phyloP scores from a whole-genome alignment of 2,113 vertebrate genomes.

The Arenaria interpres region DNA sequence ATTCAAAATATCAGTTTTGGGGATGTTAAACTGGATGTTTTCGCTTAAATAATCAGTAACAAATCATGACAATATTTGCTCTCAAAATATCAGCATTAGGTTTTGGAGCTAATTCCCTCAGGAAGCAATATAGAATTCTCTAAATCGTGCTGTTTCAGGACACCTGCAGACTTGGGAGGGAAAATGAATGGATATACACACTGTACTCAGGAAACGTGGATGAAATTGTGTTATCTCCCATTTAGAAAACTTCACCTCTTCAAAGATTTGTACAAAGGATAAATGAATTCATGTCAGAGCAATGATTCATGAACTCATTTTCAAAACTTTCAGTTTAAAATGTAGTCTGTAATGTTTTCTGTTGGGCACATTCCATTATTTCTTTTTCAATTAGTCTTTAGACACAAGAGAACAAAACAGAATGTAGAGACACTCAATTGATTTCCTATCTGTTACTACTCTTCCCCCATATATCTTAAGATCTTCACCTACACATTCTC shows the following conservation, averaged over 20 bases:
- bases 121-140: not conserved
- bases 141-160: not conserved
- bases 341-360: not conserved
- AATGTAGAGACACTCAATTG: not conserved
- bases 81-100: not conserved
- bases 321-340: not conserved
- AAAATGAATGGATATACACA: not conserved
- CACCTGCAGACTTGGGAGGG: not conserved
- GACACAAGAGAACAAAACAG: not conserved
- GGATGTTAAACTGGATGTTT: not conserved
- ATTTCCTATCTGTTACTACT: not conserved
- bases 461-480: not conserved
- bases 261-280: not conserved
- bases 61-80: not conserved
- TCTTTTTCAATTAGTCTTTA: not conserved
- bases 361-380: not conserved
- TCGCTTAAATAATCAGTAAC: not conserved
- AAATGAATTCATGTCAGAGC: not conserved
- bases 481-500: not conserved
- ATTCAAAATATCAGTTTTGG: not conserved
- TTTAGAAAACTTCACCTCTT: not conserved
- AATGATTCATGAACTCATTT: not conserved
- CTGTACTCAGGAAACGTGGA: not conserved
- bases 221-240: not conserved
- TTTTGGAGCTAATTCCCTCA: not conserved